Conservation (phyloP, 2,888 invertebrate genomes). For the Ceramica pisi region DNA sequence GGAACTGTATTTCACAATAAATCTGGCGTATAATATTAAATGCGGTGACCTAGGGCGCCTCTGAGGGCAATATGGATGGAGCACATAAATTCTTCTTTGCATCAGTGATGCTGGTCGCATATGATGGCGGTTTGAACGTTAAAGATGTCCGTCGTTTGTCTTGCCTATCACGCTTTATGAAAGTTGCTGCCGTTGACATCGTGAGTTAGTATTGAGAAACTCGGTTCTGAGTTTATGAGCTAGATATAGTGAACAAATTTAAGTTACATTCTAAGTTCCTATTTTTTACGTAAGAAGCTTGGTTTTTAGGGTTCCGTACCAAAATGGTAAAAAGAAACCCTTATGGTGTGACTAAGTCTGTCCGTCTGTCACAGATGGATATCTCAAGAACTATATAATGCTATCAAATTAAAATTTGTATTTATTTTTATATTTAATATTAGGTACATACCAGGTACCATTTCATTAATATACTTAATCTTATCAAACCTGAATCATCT, state of each 20-base stretch:
- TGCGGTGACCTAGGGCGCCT: conserved; percentile 47
- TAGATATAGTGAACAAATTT: neutral
- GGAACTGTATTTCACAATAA: conserved; percentile 73
- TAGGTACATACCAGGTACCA: neutral
- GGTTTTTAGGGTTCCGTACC: too few relatives aligned
- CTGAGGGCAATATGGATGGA: conserved; percentile 70
- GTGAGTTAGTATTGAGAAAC: conserved; percentile 17
- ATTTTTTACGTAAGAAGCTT: too few relatives aligned
- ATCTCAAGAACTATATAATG: too few relatives aligned
- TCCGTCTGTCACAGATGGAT: too few relatives aligned
- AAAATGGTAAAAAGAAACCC: too few relatives aligned
- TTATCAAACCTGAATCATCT: conserved; percentile 18
- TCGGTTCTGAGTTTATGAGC: neutral
- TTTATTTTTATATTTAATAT: too few relatives aligned
- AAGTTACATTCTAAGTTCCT: neutral
- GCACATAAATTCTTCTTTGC: conserved; percentile 82
- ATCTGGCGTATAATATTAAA: conserved; percentile 72
- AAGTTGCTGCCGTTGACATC: conserved; percentile 48
- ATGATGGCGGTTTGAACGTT: conserved; percentile 70
- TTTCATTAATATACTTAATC: conserved; percentile 34
- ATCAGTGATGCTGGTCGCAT: conserved; percentile 74
- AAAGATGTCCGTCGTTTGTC: conserved; percentile 65
- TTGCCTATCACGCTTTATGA: conserved; percentile 49
- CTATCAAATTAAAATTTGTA: too few relatives aligned
- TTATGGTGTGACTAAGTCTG: too few relatives aligned